Base-by-base conservation (phyloP, 2,888 invertebrate species). In the Cephus sareptanus region DNA sequence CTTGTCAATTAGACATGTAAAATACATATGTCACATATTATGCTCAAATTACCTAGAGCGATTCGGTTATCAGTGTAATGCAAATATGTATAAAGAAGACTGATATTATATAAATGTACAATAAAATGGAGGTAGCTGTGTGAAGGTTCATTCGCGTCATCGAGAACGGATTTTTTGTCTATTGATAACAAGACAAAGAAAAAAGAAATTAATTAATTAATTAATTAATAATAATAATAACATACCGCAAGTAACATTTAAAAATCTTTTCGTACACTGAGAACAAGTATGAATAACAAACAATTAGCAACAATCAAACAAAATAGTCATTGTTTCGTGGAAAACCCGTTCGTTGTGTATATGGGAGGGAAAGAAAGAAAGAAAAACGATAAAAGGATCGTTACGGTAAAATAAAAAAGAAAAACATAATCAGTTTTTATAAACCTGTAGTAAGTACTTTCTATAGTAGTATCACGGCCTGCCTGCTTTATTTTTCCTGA, bases 401-500 rank as follows among this genome's bases (percentile, higher is more conserved):
- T 33, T 34, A 56, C 75, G 73, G 75, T 76, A 35, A 75, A 40
- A 30, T 34, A 69, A 74, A 76, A 34, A 1, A 34, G 31, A n/a
- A 23, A 75, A 40, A 31, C 30, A 34, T 71, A 37, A 73, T 75
- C 73, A 77, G 30, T 6, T 34, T 68, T 76, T 40, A 40, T 75
- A 75, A 76, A 73, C 73, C 69, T 69, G 71, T 77, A 31, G 69
- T 33, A 34, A 88, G 85, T 87, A 88, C 83, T 85, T 84, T 88
- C 88, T 89, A 88, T 82, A 83, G 80, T 89, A 89, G 88, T 91
- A 91, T 91, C 91, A 91, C 91, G 91, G 91, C 91, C 91, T 91
- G 91, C 88, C 90, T 91, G 91, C 90, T 91, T 91, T 86, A 90
- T 89, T 89, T 90, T 91, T 90, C 91, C 91, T 91, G 91, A 91